Conservation (phyloP, 2,888 invertebrate species). For the Drosophila eohydei region DNA sequence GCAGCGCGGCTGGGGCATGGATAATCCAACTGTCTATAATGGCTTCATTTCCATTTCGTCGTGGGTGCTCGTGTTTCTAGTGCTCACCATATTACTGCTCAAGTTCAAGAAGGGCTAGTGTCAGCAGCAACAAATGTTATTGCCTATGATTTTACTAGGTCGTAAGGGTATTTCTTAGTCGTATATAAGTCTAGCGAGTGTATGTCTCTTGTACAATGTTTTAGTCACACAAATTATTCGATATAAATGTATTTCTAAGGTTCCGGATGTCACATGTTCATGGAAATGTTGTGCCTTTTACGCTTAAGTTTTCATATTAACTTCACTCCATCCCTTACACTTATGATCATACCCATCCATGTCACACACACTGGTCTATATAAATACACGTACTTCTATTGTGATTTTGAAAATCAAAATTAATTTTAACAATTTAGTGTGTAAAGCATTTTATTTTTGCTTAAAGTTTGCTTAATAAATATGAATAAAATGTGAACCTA, state of each 20-base stretch:
- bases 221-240: conserved; percentile 39
- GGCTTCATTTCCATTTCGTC: conserved; percentile 92
- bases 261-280: conserved; percentile 69
- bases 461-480: not conserved
- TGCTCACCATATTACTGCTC: conserved; percentile 89
- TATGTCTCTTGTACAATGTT: conserved; percentile 47
- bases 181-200: conserved; percentile 29
- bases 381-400: conserved; percentile 20
- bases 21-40: conserved; percentile 89
- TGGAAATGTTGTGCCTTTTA: conserved; percentile 69
- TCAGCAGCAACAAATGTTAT: conserved; percentile 6
- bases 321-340: conserved; percentile 5
- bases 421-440: conserved; percentile 11
- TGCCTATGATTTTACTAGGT: conserved; percentile 74
- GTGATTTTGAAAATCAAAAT: conserved; percentile 22
- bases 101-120: conserved; percentile 93
- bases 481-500: conserved; percentile 15
- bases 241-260: conserved; percentile 47
- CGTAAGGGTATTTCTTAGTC: conserved; percentile 66
- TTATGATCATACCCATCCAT: conserved; percentile 13
- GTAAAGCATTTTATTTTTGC: not conserved
- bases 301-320: conserved; percentile 34
- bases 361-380: conserved; percentile 28
- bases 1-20: conserved; percentile 92
- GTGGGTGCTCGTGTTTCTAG: conserved; percentile 92